These are phyloP conservation scores for Elaphurus davidianus DNA, from an alignment of 2,113 vertebrate genomes.

Conservation along the genomic window DNA sequence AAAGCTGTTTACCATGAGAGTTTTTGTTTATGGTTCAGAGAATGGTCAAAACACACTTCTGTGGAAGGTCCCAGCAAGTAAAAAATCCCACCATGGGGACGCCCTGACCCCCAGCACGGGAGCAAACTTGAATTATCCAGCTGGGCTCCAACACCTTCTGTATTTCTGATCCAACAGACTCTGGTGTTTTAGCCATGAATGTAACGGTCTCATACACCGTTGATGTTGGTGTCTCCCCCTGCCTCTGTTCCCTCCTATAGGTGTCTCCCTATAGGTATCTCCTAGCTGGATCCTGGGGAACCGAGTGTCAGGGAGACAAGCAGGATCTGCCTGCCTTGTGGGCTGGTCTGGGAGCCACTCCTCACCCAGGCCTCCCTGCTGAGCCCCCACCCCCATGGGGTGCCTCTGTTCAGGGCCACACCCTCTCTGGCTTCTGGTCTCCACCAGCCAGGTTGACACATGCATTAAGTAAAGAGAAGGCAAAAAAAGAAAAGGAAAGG, in stretches of 20 bases:
- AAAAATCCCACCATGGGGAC: not conserved
- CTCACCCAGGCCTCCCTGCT: not conserved
- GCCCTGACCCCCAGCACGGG: rapidly evolving
- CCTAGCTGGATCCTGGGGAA: not conserved
- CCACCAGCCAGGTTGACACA: not conserved
- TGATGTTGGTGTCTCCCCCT: not conserved
- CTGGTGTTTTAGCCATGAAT: not conserved
- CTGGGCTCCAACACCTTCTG: rapidly evolving
- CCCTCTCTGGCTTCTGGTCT: not conserved
- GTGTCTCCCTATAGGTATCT: not conserved
- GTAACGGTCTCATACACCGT: not conserved
- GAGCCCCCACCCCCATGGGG: not conserved
- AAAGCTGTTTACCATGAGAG: not conserved
- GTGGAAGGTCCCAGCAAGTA: not conserved
- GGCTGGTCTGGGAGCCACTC: not conserved
- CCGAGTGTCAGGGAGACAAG: not conserved
- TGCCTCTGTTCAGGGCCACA: not conserved
- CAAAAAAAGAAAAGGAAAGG: not conserved
- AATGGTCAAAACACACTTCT: not conserved
- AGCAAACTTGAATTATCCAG: not conserved
- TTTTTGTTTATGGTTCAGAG: not conserved
- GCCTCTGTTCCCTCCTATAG: not conserved
- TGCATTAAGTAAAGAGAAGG: not conserved
- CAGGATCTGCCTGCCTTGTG: rapidly evolving
- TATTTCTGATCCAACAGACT: not conserved